These are phyloP conservation scores for Colossoma macropomum DNA, from an alignment of 2,113 vertebrate species.

Conservation along the genomic window DNA sequence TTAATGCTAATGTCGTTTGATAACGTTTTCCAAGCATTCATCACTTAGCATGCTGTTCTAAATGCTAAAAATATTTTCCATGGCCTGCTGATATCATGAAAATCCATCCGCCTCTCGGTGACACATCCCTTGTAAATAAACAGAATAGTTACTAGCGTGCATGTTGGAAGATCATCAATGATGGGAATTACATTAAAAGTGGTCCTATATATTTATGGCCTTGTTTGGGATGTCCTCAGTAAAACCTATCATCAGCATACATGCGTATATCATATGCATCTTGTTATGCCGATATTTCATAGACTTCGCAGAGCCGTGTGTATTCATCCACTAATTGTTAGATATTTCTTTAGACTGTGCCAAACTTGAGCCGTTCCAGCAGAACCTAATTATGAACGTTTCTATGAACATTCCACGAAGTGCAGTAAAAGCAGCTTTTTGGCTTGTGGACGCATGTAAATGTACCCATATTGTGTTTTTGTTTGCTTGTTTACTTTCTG, in stretches of 20 bases:
- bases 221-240: neutral
- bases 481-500: constrained; percentile 2
- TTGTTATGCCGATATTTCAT: neutral
- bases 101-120: neutral
- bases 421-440: neutral
- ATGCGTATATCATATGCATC: neutral
- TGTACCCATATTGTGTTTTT: neutral
- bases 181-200: neutral
- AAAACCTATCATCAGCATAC: neutral
- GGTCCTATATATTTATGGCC: neutral
- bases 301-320: neutral
- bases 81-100: neutral
- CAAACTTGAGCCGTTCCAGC: neutral
- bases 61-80: constrained; percentile 26
- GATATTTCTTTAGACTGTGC: neutral
- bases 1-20: constrained; percentile 46
- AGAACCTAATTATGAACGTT: neutral
- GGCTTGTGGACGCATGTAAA: neutral
- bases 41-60: constrained; percentile 2
- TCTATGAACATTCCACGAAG: neutral
- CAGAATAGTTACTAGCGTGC: neutral
- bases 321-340: neutral
- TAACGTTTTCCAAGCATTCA: neutral
- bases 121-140: constrained; percentile 7
- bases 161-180: neutral